A percentile compares a stretch with the other conserved stretches of the same genome.
Conservation (phyloP, 23 tunicate species). For the Botrylloides violaceus region DNA sequence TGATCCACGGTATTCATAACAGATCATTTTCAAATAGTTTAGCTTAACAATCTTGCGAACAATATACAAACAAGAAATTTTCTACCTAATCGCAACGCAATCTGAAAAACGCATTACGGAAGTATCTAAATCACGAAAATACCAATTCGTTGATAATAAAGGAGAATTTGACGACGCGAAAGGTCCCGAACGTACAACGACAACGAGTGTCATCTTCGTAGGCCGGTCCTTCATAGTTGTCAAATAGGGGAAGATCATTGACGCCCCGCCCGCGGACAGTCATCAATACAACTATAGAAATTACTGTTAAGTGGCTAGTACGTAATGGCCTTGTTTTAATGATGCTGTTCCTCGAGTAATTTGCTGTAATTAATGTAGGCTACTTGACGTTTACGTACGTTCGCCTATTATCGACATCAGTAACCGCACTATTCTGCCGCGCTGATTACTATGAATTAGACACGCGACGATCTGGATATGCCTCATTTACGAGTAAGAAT, state of each 20-base stretch:
- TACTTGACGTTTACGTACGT: constrained; percentile 14
- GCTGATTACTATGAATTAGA: not conserved
- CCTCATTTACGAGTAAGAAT: too few species aligned
- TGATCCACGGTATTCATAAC: not conserved
- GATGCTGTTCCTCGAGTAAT: constrained; percentile 9
- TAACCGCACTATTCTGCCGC: not conserved
- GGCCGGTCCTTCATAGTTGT: not conserved
- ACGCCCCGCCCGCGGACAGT: not conserved
- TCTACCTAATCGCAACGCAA: not conserved
- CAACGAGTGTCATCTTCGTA: not conserved
- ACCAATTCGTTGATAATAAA: too few species aligned
- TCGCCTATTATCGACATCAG: not conserved
- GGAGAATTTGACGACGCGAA: not conserved
- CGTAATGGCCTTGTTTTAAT: not conserved
- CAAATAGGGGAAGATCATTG: not conserved
- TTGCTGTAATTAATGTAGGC: constrained; percentile 18
- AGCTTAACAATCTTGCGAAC: too few species aligned
- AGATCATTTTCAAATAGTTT: not conserved
- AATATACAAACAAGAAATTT: not conserved
- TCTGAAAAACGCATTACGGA: not conserved
- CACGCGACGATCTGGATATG: too few species aligned
- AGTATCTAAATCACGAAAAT: not conserved
- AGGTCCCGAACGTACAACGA: not conserved
- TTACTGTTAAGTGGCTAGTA: not conserved
- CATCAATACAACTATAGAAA: not conserved